Evolutionary conservation across 1,140 invertebrate species (phyloP), one percentile per base, ranked within the genome.

Genomic region (Acromyrmex charruanus): DNA sequence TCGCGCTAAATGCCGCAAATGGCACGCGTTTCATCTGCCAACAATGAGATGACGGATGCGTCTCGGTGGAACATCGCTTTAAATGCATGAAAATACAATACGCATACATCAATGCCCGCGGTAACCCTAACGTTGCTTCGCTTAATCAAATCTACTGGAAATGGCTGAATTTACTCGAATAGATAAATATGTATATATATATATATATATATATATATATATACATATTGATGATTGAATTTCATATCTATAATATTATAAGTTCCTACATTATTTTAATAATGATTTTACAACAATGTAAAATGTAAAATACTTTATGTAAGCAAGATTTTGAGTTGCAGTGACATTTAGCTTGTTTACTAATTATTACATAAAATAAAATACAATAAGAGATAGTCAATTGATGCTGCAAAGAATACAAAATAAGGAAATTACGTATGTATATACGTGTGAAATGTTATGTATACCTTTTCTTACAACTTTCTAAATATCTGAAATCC

Each of bases 21-120:
- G 85, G 69, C 55, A 39, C 65, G 55, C n/a, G 85, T 39, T 77
- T 85, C 90, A 88, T 91, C 86, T 91, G 90, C 63, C 81, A 75
- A 63, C 25, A 44, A 61, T 59, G 35, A 86, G 14, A 88, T 91
- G 90, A 91, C 69, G 90, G 74, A 91, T 88, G 81, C 39, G 16
- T 58, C 87, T 61, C 74, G 4, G 2, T 18, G 35, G 68, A 80
- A 35, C 69, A 75, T 59, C 31, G n/a, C 21, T 53, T 55, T 18
- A 53, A 53, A 66, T 35, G 77, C 63, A n/a, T 25, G 7, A 63
- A 39, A 63, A 71, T n/a, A 3, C 3, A 21, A 21, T 31, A 35
- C 14, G 10, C 21, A 44, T 9, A n/a, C 21, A 65, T 65, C 58
- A 28, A 44, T 5, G 1, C 4, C 35, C 39, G 9, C 39, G 5